Conservation (phyloP, 2,888 invertebrate genomes). For the Melitaea athalia region DNA sequence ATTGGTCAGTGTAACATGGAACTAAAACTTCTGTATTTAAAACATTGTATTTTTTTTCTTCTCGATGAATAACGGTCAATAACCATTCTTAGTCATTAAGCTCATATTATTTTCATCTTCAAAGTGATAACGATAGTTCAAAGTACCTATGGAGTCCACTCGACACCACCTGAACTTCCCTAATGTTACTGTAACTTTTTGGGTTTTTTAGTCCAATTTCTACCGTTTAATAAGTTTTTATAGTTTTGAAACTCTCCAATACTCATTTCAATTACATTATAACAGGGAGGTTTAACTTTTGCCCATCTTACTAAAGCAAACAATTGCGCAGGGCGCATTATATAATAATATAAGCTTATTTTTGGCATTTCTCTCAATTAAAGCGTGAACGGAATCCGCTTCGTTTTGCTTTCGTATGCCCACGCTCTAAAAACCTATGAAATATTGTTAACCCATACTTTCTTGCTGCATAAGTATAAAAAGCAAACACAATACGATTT, state of each 20-base stretch:
- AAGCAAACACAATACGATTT: constrained; percentile 15
- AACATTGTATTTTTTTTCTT: too few species aligned
- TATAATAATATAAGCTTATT: not conserved
- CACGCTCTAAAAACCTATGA: not conserved
- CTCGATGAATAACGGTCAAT: too few species aligned
- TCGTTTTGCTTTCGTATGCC: not conserved
- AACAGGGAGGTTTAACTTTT: not conserved
- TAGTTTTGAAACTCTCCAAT: not conserved
- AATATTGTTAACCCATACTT: not conserved
- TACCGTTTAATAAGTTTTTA: too few species aligned
- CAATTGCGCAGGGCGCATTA: not conserved
- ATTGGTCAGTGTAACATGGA: too few species aligned
- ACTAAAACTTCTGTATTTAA: too few species aligned
- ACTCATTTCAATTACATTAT: not conserved
- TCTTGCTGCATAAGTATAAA: not conserved
- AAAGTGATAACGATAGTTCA: too few species aligned
- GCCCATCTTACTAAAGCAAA: not conserved
- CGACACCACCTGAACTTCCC: not conserved
- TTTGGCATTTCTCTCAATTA: not conserved
- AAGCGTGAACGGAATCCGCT: not conserved
- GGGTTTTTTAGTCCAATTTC: not conserved
- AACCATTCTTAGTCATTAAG: too few species aligned
- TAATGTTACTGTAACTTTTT: not conserved
- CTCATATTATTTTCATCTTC: not conserved
- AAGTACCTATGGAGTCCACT: too few species aligned